These are phyloP conservation scores for Varanus komodoensis DNA, from an alignment of 2,113 vertebrate species.

Conservation along the genomic window DNA sequence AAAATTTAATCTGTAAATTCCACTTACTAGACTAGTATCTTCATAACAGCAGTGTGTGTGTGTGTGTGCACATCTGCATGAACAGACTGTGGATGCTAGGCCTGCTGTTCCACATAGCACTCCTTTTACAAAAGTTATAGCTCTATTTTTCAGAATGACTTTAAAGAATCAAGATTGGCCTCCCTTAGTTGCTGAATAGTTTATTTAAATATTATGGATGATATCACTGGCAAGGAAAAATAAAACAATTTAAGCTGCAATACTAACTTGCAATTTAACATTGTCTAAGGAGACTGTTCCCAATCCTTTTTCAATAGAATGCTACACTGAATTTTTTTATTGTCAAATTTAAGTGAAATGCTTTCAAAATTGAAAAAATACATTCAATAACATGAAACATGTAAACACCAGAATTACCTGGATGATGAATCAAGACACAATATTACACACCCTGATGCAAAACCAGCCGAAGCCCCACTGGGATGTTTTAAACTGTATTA, in stretches of 20 bases:
- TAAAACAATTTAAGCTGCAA: conserved; percentile 40
- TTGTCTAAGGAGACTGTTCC: conserved; percentile 59
- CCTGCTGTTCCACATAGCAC: conserved; percentile 52
- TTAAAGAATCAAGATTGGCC: conserved; percentile 41
- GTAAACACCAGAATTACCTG: conserved; percentile 56
- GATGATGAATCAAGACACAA: conserved; percentile 51
- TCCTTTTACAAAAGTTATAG: conserved; percentile 53
- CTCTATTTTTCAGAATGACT: conserved; percentile 54
- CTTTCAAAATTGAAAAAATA: conserved; percentile 66
- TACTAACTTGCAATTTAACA: conserved; percentile 40
- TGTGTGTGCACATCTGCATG: neutral
- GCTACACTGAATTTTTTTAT: conserved; percentile 48
- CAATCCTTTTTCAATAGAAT: conserved; percentile 49
- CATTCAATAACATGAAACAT: conserved; percentile 71
- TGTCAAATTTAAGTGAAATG: conserved; percentile 60
- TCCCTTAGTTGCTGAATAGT: conserved; percentile 47
- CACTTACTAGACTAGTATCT: conserved; percentile 62
- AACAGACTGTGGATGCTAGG: conserved; percentile 44
- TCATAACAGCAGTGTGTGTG: conserved; percentile 50
- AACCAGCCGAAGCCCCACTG: neutral
- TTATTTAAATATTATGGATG: conserved; percentile 13
- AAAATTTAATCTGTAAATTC: conserved; percentile 41
- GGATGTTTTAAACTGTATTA: conserved; percentile 35
- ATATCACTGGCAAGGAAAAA: neutral
- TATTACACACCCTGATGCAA: conserved; percentile 39